Conservation (phyloP, 2,888 invertebrate genomes). For the Selenia dentaria region DNA sequence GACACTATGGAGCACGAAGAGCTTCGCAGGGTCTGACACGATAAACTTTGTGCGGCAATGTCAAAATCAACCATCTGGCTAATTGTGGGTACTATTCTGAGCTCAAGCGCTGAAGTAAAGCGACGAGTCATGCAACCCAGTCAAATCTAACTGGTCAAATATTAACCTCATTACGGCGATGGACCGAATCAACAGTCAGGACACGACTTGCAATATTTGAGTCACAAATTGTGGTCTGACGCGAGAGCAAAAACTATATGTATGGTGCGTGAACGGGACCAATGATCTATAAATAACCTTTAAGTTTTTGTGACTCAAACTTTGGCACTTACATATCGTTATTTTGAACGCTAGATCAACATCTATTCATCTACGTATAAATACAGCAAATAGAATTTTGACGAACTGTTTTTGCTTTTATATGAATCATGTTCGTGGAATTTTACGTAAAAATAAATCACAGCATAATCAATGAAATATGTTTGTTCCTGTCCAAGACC, state of each 20-base stretch:
- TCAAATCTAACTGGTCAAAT: constrained; percentile 14
- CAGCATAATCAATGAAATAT: constrained; percentile 27
- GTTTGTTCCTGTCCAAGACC: constrained; percentile 23
- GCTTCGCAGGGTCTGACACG: too few species aligned
- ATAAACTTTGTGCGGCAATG: neutral
- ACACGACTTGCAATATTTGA: constrained; percentile 32
- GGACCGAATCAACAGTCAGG: constrained; percentile 33
- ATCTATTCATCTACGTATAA: neutral
- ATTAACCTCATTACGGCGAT: constrained; percentile 20
- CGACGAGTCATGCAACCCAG: constrained; percentile 20
- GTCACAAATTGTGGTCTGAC: constrained; percentile 15
- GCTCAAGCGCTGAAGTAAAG: constrained; percentile 21
- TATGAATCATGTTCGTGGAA: constrained; percentile 3
- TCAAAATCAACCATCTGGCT: constrained; percentile 4
- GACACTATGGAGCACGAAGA: too few species aligned
- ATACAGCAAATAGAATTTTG: constrained; percentile 4
- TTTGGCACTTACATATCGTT: neutral
- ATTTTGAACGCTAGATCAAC: constrained; percentile 2
- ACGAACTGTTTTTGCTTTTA: neutral
- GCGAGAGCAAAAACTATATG: constrained; percentile 12
- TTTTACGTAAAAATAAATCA: constrained; percentile 5
- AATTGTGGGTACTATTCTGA: constrained; percentile 3
- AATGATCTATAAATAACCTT: constrained; percentile 20
- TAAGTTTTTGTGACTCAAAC: constrained; percentile 6
- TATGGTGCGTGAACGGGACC: constrained; percentile 8